Percentiles rank a stretch among this genome's conserved stretches.
phyloP scores from a whole-genome alignment of 2,888 invertebrate species.

The Melanostoma scalare region DNA sequence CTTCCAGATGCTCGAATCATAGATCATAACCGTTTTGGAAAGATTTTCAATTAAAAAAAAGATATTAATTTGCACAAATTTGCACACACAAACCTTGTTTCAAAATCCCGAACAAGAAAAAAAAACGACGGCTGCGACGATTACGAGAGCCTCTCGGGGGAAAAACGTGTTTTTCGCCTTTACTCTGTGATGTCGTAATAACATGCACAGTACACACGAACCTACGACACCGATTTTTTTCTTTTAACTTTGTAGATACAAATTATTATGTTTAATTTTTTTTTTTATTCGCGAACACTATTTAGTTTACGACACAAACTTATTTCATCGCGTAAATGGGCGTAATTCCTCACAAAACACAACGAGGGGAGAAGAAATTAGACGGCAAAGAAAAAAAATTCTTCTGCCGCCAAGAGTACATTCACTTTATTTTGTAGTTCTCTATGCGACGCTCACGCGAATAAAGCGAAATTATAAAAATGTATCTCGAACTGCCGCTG shows the following conservation, averaged over 20 bases:
- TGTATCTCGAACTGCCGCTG: constrained; percentile 64
- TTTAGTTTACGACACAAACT: constrained; percentile 46
- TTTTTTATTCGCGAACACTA: constrained; percentile 31
- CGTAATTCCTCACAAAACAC: constrained; percentile 38
- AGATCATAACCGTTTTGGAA: constrained; percentile 29
- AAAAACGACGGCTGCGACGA: constrained; percentile 60
- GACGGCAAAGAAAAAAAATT: constrained; percentile 37
- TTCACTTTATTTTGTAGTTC: constrained; percentile 58
- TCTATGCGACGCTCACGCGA: constrained; percentile 52
- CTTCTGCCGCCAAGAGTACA: constrained; percentile 70
- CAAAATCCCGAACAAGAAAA: constrained; percentile 37
- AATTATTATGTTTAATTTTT: constrained; percentile 23
- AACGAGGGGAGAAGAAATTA: constrained; percentile 3
- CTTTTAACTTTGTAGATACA: constrained; percentile 49
- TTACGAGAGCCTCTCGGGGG: constrained; percentile 69
- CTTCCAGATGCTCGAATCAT: constrained; percentile 38
- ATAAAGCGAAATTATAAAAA: constrained; percentile 41
- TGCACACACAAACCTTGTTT: constrained; percentile 54
- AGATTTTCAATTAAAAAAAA: constrained; percentile 8
- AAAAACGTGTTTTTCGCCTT: constrained; percentile 73
- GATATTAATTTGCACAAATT: constrained; percentile 25
- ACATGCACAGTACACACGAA: constrained; percentile 61
- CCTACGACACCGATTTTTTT: constrained; percentile 55
- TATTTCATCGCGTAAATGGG: constrained; percentile 60
- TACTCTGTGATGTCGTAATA: constrained; percentile 71